phyloP scores from a whole-genome alignment of 2,888 invertebrate species.

The Melinopterus prodromus region DNA sequence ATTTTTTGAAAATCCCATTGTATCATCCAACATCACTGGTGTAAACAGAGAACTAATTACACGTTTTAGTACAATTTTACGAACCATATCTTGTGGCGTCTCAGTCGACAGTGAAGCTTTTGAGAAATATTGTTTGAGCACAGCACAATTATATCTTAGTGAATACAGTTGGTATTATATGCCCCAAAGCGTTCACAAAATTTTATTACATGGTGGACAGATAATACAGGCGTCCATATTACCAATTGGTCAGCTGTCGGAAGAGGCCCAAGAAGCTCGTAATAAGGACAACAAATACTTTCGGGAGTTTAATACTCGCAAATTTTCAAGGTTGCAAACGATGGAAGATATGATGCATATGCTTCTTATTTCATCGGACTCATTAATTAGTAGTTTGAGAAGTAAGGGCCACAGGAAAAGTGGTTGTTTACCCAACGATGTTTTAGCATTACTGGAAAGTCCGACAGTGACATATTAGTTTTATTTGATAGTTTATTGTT shows the following conservation, averaged over 20 bases:
- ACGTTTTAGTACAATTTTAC: slow-evolving; percentile 18
- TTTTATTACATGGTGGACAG: not conserved
- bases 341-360: not conserved
- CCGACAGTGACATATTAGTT: not conserved
- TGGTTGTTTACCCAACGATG: not conserved
- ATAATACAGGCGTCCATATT: not conserved
- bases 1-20: not conserved
- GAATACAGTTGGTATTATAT: not conserved
- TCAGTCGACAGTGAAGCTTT: slow-evolving; percentile 33
- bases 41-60: not conserved
- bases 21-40: not conserved
- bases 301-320: not conserved
- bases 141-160: not conserved
- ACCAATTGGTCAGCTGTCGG: not conserved
- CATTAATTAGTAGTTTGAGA: not conserved
- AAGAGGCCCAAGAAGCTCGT: not conserved
- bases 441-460: not conserved
- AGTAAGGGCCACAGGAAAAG: not conserved
- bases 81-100: slow-evolving; percentile 31
- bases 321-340: not conserved
- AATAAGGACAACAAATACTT: not conserved
- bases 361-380: not conserved
- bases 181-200: not conserved
- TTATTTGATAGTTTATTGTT: too few species aligned
- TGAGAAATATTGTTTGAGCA: slow-evolving; percentile 9